These are phyloP conservation scores for Acanthurus leucopareius DNA, from an alignment of 2,797 vertebrate species.

Conservation along the genomic window DNA sequence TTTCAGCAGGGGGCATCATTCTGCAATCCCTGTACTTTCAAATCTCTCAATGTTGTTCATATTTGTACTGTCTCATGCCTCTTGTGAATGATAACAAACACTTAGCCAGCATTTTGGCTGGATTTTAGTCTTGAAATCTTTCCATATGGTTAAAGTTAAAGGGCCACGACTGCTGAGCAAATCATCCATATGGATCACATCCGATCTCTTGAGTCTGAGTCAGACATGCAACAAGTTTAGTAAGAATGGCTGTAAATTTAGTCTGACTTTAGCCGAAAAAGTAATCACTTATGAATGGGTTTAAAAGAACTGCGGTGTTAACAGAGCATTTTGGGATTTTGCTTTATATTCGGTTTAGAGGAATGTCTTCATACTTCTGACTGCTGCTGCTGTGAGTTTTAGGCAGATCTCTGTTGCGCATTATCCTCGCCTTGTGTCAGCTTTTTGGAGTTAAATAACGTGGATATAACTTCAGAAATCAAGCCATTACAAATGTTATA, in stretches of 20 bases:
- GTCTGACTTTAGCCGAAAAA: background rate
- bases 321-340: constrained; percentile 13
- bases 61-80: background rate
- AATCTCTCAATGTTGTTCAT: background rate
- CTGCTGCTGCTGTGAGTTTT: background rate
- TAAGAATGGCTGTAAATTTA: background rate
- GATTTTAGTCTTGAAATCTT: constrained; percentile 12
- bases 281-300: background rate
- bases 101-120: constrained; percentile 4
- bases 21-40: constrained; percentile 49
- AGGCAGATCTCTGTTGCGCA: background rate
- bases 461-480: background rate
- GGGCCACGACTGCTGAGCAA: background rate
- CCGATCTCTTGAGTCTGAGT: background rate
- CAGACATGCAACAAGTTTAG: background rate
- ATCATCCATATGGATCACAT: background rate
- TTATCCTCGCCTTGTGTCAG: background rate
- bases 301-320: background rate
- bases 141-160: background rate
- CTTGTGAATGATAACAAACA: background rate
- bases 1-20: constrained; percentile 72
- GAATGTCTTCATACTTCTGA: constrained; percentile 4
- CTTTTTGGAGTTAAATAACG: background rate
- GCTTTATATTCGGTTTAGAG: background rate
- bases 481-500: constrained; percentile 1